Conservation (phyloP, 2,113 vertebrate genomes). For the Acrocephalus arundinaceus region DNA sequence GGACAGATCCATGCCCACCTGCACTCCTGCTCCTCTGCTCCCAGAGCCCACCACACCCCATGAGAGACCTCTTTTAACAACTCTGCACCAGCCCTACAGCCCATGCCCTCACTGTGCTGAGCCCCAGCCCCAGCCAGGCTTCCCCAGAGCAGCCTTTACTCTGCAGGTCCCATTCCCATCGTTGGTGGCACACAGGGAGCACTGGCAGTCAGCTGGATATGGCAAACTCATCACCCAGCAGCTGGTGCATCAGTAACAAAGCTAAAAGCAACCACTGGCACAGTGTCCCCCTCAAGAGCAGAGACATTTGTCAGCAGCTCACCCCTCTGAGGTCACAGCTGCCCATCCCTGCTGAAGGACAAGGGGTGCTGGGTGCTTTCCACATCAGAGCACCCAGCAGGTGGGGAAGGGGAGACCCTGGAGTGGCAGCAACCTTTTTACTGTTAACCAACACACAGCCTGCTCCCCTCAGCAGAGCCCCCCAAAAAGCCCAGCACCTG, state of each 20-base stretch:
- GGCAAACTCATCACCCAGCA: neutral
- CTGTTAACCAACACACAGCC: neutral
- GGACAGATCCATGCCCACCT: too few species aligned
- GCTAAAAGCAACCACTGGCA: neutral
- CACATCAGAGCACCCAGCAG: neutral
- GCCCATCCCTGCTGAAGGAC: neutral
- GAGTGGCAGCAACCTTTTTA: neutral
- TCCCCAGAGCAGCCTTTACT: fast-evolving
- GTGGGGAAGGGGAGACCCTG: neutral
- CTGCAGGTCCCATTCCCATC: neutral
- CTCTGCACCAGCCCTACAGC: neutral
- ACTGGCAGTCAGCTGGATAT: neutral
- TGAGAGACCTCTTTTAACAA: neutral
- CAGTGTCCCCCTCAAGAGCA: neutral
- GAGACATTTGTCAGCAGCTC: neutral
- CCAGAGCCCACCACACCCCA: neutral
- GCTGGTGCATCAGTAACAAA: neutral
- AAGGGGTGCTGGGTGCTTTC: neutral
- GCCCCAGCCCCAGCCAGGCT: neutral
- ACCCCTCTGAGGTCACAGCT: neutral
- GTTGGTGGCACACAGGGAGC: neutral
- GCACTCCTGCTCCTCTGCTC: neutral
- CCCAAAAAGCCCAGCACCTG: neutral
- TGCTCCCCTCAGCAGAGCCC: neutral
- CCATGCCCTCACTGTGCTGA: neutral